These are phyloP conservation scores for Petrosia ficiformis DNA, from an alignment of 37 sponge, comb jelly and placozoan species.

Conservation along the genomic window DNA sequence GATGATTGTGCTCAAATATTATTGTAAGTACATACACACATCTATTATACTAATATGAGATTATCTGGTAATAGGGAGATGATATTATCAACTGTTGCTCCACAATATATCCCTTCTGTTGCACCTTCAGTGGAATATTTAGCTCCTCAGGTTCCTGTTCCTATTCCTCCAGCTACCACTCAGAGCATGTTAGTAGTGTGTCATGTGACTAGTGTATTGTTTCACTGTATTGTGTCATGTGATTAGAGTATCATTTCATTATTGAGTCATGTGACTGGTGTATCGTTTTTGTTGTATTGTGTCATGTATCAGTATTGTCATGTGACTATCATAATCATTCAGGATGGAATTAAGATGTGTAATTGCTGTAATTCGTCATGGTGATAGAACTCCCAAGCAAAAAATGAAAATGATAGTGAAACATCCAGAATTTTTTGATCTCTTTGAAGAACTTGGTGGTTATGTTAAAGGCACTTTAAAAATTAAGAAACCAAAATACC, in stretches of 20 bases:
- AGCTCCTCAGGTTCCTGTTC: constrained; percentile 41
- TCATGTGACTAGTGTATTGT: too few species aligned
- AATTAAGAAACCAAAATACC: constrained; percentile 76
- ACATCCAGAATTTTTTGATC: constrained; percentile 50
- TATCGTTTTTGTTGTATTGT: too few species aligned
- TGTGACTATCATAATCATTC: too few species aligned
- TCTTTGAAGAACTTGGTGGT: constrained; percentile 68
- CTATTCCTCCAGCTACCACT: too few species aligned
- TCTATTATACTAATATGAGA: too few species aligned
- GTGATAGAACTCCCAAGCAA: constrained; percentile 94
- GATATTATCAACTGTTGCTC: constrained; percentile 60
- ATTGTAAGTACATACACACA: constrained; percentile 50
- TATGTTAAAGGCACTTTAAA: constrained; percentile 62
- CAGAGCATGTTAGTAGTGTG: too few species aligned
- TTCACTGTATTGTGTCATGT: too few species aligned
- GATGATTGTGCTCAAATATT: constrained; percentile 92
- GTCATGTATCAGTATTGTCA: too few species aligned
- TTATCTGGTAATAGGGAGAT: constrained; percentile 37
- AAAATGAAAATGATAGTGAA: constrained; percentile 94
- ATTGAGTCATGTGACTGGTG: too few species aligned
- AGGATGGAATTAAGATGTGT: constrained; percentile 90
- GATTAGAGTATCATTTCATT: too few species aligned
- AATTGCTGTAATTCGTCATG: constrained; percentile 88
- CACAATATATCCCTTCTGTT: constrained; percentile 52
- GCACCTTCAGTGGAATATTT: constrained; percentile 50